Conservation (phyloP, 2,797 vertebrate genomes). For the Gobio occitaniae region DNA sequence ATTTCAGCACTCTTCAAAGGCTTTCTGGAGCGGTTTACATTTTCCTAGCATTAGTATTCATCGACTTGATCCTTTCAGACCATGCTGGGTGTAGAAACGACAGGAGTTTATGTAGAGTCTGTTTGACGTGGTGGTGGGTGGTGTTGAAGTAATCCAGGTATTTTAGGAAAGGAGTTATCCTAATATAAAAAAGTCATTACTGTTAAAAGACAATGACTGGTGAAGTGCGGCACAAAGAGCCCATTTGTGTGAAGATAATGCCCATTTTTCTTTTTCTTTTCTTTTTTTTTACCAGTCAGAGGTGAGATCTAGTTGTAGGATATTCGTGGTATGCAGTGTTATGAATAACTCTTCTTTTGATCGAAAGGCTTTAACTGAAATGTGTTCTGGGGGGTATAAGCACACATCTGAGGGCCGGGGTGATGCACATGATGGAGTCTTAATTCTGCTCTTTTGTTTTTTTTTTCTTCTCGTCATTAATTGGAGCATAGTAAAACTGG, state of each 20-base stretch:
- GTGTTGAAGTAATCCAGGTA: slow-evolving; percentile 33
- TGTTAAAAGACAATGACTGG: slow-evolving; percentile 11
- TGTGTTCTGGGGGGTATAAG: slow-evolving; percentile 53
- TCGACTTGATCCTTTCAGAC: slow-evolving; percentile 28
- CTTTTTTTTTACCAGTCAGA: slow-evolving; percentile 50
- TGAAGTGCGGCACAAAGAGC: neutral
- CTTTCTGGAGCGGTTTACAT: neutral
- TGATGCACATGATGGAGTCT: slow-evolving; percentile 32
- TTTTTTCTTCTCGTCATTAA: slow-evolving; percentile 42
- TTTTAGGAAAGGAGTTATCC: slow-evolving; percentile 10
- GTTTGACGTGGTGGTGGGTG: slow-evolving; percentile 26
- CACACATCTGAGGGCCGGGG: slow-evolving; percentile 70
- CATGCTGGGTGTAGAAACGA: slow-evolving; percentile 5
- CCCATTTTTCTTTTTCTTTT: neutral
- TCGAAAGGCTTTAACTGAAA: slow-evolving; percentile 75
- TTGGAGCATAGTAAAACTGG: slow-evolving; percentile 57
- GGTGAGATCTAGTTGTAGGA: slow-evolving; percentile 74
- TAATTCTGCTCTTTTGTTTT: slow-evolving; percentile 21
- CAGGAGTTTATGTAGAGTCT: neutral
- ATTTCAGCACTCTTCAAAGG: slow-evolving; percentile 10
- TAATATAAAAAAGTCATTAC: slow-evolving; percentile 20
- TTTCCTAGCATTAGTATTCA: slow-evolving; percentile 14
- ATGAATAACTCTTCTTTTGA: slow-evolving; percentile 75
- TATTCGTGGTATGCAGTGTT: slow-evolving; percentile 79
- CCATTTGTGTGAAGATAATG: slow-evolving; percentile 22